Percentiles rank a stretch among this genome's conserved stretches.
These are phyloP conservation scores for Ornithorhynchus anatinus DNA, from an alignment of 2,113 vertebrate species.

Conservation along the genomic window DNA sequence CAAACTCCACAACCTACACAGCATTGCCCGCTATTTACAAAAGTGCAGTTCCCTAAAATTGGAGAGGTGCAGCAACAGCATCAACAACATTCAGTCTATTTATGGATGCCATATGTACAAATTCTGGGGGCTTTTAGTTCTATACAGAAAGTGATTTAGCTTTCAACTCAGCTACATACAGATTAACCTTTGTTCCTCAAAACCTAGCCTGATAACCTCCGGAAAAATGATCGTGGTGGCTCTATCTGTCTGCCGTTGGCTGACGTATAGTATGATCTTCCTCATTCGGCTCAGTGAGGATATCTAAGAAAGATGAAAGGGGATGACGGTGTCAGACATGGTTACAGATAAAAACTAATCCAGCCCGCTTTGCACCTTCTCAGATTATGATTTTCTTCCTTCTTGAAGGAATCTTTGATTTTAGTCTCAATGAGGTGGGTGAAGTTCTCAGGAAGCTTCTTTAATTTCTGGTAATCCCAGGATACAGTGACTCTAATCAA, in stretches of 20 bases:
- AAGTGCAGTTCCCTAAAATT: conserved; percentile 40
- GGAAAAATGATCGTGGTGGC: conserved; percentile 21
- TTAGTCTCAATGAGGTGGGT: background rate
- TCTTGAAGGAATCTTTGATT: conserved; percentile 38
- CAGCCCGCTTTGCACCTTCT: conserved; percentile 25
- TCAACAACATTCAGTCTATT: conserved; percentile 61
- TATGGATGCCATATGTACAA: conserved; percentile 58
- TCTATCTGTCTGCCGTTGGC: conserved; percentile 28
- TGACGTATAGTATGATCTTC: conserved; percentile 32
- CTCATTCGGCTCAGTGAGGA: conserved; percentile 44
- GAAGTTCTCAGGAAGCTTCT: conserved; percentile 12
- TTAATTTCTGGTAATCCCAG: background rate
- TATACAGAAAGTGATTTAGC: conserved; percentile 47
- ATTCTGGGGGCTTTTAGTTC: conserved; percentile 56
- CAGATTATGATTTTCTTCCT: conserved; percentile 35
- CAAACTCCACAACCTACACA: background rate
- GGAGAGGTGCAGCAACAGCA: conserved; percentile 50
- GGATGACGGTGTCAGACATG: conserved; percentile 51
- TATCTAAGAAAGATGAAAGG: conserved; percentile 38
- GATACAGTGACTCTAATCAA: background rate
- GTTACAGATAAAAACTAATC: conserved; percentile 27
- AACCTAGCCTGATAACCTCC: conserved; percentile 16
- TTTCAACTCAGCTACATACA: conserved; percentile 54
- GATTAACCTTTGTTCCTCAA: conserved; percentile 35
- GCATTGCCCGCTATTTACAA: conserved; percentile 9